Percentiles rank a stretch among this genome's conserved stretches.
Conservation (phyloP, 1,140 invertebrate genomes). For the Drosophila sechellia region DNA sequence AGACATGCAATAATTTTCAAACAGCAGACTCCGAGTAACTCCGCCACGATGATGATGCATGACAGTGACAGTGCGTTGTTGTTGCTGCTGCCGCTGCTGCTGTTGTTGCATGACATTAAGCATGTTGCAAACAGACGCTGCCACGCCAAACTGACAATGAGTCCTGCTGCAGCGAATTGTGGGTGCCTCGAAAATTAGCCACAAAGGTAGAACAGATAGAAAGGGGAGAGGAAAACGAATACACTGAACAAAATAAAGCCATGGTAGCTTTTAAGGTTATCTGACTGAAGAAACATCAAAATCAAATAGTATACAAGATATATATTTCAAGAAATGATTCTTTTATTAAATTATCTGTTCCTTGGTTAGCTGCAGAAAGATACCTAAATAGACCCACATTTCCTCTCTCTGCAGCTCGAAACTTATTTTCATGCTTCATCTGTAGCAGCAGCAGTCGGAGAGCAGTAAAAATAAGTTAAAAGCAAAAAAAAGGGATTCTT, state of each 20-base stretch:
- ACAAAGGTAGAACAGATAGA: constrained; percentile 25
- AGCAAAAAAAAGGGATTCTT: constrained; percentile 36
- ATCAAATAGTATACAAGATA: no score
- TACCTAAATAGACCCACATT: neutral
- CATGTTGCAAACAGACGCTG: constrained; percentile 80
- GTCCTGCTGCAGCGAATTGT: constrained; percentile 76
- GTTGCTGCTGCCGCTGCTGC: constrained; percentile 42
- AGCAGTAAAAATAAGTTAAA: constrained; percentile 27
- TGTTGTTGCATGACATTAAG: constrained; percentile 73
- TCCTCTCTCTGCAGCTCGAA: constrained; percentile 40
- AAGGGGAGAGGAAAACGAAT: neutral
- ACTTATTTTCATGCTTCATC: constrained; percentile 81
- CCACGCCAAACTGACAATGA: constrained; percentile 48
- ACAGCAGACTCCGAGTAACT: constrained; percentile 41
- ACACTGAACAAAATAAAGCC: neutral
- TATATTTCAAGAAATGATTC: no score
- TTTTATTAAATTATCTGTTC: no score
- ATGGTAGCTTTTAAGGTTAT: no score
- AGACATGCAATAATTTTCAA: constrained; percentile 82
- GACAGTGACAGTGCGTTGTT: constrained; percentile 81
- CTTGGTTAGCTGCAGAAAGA: no score
- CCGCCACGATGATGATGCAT: constrained; percentile 74
- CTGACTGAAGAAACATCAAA: no score
- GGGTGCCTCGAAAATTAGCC: constrained; percentile 80
- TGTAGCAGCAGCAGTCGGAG: constrained; percentile 31